These are phyloP conservation scores for Andrena hattorfiana DNA, from an alignment of 2,888 invertebrate species.

Conservation along the genomic window DNA sequence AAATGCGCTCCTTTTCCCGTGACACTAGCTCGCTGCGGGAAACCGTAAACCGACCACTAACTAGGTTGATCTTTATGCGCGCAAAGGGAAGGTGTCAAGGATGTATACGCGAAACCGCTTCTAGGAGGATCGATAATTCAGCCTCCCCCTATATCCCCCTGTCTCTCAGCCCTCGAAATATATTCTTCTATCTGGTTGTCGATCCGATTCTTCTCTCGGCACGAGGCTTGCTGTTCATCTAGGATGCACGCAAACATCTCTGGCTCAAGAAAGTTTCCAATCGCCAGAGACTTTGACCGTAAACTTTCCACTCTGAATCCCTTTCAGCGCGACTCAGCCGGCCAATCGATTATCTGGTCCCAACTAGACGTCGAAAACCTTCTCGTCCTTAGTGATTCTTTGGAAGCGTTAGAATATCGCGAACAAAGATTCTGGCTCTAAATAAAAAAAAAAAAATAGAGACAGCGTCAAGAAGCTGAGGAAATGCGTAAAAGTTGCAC, in stretches of 20 bases:
- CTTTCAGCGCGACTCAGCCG: background rate
- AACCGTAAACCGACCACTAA: constrained; percentile 48
- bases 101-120: constrained; percentile 43
- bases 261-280: constrained; percentile 55
- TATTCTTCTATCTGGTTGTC: background rate
- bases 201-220: background rate
- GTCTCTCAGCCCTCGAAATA: background rate
- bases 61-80: constrained; percentile 58
- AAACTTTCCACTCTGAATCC: constrained; percentile 55
- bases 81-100: constrained; percentile 68
- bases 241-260: background rate
- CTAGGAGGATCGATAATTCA: constrained; percentile 56
- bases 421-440: background rate
- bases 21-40: constrained; percentile 2
- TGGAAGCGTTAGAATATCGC: background rate
- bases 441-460: background rate
- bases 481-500: constrained; percentile 2
- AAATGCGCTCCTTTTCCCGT: background rate
- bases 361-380: background rate
- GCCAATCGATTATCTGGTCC: constrained; percentile 25
- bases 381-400: background rate
- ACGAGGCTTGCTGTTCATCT: constrained; percentile 45
- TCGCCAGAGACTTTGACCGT: constrained; percentile 37
- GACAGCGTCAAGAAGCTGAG: background rate
- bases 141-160: background rate